These are phyloP conservation scores for Leucoma salicis DNA, from an alignment of 2,888 invertebrate species.

Conservation along the genomic window DNA sequence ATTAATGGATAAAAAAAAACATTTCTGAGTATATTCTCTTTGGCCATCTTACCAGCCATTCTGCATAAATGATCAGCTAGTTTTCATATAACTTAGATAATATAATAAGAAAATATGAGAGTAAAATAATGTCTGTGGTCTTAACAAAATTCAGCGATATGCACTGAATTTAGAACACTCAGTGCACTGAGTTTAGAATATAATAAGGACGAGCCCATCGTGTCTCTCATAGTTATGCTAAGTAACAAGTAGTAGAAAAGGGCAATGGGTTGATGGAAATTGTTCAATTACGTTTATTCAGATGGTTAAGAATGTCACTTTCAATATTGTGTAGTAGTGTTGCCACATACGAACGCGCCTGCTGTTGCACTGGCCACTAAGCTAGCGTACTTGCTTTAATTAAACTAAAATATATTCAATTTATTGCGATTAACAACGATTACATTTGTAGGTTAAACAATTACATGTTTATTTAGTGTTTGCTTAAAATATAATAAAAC, in stretches of 20 bases:
- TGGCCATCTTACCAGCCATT: too few relatives aligned
- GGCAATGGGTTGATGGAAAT: conserved; percentile 76
- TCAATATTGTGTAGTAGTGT: conserved; percentile 60
- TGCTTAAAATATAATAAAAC: too few relatives aligned
- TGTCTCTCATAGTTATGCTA: conserved; percentile 44
- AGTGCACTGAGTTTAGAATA: background rate
- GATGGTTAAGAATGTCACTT: conserved; percentile 76
- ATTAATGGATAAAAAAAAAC: too few relatives aligned
- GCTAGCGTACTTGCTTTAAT: conserved; percentile 12
- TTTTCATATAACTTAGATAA: too few relatives aligned
- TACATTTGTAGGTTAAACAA: conserved; percentile 28
- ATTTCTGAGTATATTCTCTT: too few relatives aligned
- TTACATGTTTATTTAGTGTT: too few relatives aligned
- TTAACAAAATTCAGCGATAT: too few relatives aligned
- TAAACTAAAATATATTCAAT: conserved; percentile 17
- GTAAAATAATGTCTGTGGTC: too few relatives aligned
- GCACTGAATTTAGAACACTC: too few relatives aligned
- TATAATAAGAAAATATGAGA: too few relatives aligned
- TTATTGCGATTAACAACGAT: conserved; percentile 28
- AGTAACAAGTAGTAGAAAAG: conserved; percentile 54
- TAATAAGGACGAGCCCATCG: conserved; percentile 47
- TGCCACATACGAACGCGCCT: conserved; percentile 51
- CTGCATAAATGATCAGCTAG: too few relatives aligned
- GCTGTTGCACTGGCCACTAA: conserved; percentile 17
- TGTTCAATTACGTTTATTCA: conserved; percentile 77